Conservation (phyloP, 2,888 invertebrate species). For the Dendrolimus pini region DNA sequence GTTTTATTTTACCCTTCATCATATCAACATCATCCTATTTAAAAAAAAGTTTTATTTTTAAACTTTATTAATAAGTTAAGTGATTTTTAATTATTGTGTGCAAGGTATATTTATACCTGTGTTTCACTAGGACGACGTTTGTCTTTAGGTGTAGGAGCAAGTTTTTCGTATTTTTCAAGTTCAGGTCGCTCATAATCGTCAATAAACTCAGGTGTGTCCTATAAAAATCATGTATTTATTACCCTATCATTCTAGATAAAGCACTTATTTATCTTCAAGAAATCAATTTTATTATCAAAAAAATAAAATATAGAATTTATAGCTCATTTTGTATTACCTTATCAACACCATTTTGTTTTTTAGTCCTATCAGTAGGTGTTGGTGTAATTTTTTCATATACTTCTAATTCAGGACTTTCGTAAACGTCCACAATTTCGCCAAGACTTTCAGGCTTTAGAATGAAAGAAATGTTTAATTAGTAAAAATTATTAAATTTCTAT, state of each 20-base stretch:
- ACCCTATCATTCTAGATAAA: not conserved
- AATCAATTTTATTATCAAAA: not conserved
- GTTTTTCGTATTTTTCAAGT: slow-evolving; percentile 81
- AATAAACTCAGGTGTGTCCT: slow-evolving; percentile 66
- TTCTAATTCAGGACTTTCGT: slow-evolving; percentile 83
- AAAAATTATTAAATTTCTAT: not conserved
- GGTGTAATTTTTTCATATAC: slow-evolving; percentile 79
- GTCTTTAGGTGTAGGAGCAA: slow-evolving; percentile 57
- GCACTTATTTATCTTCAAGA: not conserved
- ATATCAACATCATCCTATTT: slow-evolving; percentile 61
- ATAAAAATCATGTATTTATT: slow-evolving; percentile 20
- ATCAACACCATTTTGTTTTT: slow-evolving; percentile 62
- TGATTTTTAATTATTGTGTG: not conserved
- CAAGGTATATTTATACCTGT: slow-evolving; percentile 40
- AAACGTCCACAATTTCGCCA: slow-evolving; percentile 80
- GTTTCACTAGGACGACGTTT: slow-evolving; percentile 56
- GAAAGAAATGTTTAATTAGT: not conserved
- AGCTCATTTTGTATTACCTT: slow-evolving; percentile 36
- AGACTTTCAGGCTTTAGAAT: slow-evolving; percentile 57
- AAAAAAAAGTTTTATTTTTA: slow-evolving; percentile 12
- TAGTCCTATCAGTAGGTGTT: slow-evolving; percentile 52
- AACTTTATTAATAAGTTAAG: not conserved
- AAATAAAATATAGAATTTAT: not conserved
- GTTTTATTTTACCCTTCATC: slow-evolving; percentile 67
- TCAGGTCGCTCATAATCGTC: slow-evolving; percentile 85